Percentiles rank a stretch among this genome's conserved stretches.
phyloP scores from a whole-genome alignment of 2,888 invertebrate species.

The Electrophaes corylata region DNA sequence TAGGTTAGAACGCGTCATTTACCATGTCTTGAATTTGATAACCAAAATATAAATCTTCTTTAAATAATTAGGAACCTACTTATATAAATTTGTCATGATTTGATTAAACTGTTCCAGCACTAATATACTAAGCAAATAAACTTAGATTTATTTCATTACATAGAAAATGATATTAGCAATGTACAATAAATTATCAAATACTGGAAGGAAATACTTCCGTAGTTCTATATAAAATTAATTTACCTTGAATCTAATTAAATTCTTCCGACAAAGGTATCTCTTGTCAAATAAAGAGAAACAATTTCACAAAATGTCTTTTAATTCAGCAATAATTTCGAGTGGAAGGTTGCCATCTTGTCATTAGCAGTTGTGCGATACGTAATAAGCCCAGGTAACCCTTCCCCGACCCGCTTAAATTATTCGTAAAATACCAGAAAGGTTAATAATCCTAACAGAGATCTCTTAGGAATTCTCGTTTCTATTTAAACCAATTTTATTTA shows the following conservation, averaged over 20 bases:
- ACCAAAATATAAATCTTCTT: no score
- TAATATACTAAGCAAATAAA: no score
- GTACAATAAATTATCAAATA: neutral
- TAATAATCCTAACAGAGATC: slow-evolving; percentile 27
- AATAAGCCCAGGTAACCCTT: slow-evolving; percentile 30
- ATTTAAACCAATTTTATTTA: slow-evolving; percentile 12
- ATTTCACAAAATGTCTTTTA: slow-evolving; percentile 29
- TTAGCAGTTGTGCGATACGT: slow-evolving; percentile 31
- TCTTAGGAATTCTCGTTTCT: slow-evolving; percentile 16
- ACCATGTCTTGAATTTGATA: no score
- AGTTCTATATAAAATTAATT: neutral
- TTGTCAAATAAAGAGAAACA: slow-evolving; percentile 25
- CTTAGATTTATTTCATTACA: no score
- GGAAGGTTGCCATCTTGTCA: slow-evolving; percentile 25
- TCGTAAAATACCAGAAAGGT: slow-evolving; percentile 13
- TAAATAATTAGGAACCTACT: no score
- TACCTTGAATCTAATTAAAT: slow-evolving; percentile 20
- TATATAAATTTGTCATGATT: no score
- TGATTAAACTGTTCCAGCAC: no score
- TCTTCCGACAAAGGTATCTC: slow-evolving; percentile 13
- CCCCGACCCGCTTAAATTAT: slow-evolving; percentile 27
- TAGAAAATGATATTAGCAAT: no score
- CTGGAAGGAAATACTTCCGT: neutral
- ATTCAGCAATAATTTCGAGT: slow-evolving; percentile 28
- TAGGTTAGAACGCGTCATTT: no score